Evolutionary conservation across 2,113 vertebrate species (phyloP).

Genomic region (Coptodon rendalli): DNA sequence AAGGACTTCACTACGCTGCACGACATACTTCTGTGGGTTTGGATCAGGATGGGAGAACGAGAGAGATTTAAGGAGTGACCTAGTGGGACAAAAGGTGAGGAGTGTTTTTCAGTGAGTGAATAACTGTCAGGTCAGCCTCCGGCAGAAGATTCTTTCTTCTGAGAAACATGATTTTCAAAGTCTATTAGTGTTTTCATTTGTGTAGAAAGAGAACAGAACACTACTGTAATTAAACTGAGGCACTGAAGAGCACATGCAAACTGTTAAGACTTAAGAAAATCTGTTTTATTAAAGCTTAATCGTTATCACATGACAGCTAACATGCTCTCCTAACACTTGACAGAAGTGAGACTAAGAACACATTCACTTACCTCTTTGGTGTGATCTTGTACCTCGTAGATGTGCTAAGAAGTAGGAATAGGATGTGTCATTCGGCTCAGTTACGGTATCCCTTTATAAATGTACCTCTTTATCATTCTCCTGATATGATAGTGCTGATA

Average conservation of each 20-base stretch:
- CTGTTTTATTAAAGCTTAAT: not conserved
- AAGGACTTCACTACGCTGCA: slow-evolving; percentile 35
- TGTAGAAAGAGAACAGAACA: not conserved
- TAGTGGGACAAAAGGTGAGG: not conserved
- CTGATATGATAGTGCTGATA: slow-evolving; percentile 64
- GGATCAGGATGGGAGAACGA: not conserved
- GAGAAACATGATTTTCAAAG: not conserved
- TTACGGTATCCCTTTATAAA: slow-evolving; percentile 30
- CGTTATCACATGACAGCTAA: not conserved
- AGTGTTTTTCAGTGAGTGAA: slow-evolving; percentile 11
- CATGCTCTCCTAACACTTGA: not conserved
- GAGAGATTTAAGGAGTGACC: not conserved
- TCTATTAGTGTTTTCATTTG: not conserved
- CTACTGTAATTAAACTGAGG: not conserved
- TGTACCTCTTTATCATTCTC: slow-evolving; percentile 39
- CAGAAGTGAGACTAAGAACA: not conserved
- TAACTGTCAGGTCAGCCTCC: slow-evolving; percentile 38
- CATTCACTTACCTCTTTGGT: slow-evolving; percentile 15
- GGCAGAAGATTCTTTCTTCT: not conserved
- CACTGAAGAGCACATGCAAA: not conserved
- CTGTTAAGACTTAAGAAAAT: not conserved
- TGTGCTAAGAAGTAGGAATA: not conserved
- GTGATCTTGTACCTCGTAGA: not conserved
- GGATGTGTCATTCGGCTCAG: not conserved
- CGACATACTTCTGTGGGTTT: slow-evolving; percentile 23